Evolutionary conservation across 2,797 vertebrate species (phyloP).

Genomic region (Tokudaia tokunoshimensis): DNA sequence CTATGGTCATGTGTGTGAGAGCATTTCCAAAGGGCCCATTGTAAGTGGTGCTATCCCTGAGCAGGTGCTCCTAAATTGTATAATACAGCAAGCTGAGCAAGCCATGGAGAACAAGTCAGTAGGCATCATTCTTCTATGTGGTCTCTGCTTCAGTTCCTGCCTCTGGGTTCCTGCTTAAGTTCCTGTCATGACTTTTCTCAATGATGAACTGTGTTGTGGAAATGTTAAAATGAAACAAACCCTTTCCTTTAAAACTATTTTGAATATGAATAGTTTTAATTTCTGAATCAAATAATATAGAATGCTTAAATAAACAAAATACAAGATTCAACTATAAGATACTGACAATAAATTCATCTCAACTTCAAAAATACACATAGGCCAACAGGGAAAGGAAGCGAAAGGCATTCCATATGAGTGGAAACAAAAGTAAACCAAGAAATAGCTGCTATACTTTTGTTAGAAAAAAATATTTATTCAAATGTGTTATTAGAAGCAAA

Average conservation of each 20-base stretch:
- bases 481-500: neutral
- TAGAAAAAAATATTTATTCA: neutral
- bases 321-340: neutral
- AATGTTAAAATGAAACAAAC: neutral
- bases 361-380: neutral
- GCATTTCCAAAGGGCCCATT: neutral
- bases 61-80: neutral
- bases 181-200: neutral
- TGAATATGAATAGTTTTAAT: neutral
- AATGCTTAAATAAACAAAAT: neutral
- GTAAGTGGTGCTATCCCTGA: too few relatives aligned
- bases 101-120: neutral
- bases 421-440: neutral
- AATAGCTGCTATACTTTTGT: neutral
- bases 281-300: neutral
- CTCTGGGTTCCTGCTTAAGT: neutral
- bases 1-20: neutral
- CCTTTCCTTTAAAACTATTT: neutral
- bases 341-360: neutral
- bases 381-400: neutral
- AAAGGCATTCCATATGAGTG: neutral
- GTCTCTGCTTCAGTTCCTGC: neutral
- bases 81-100: neutral
- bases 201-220: neutral
- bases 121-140: neutral